A percentile compares a stretch with the other conserved stretches of the same genome.
phyloP scores from a whole-genome alignment of 2,797 vertebrate genomes.

The Anabas testudineus region DNA sequence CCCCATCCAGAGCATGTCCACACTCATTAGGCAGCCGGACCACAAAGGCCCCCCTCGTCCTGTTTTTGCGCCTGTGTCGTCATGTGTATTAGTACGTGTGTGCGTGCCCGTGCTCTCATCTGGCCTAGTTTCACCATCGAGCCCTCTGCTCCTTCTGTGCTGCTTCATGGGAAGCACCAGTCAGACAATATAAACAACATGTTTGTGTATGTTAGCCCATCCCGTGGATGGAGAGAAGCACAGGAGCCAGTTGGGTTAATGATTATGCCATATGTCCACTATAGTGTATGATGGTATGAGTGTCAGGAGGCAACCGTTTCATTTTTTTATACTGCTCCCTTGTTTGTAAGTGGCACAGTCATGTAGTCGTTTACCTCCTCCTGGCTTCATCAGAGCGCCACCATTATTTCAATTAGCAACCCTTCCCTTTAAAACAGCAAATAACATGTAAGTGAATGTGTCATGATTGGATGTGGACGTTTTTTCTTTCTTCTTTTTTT shows the following conservation, averaged over 20 bases:
- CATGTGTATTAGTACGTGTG: conserved; percentile 1
- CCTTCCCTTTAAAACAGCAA: background rate
- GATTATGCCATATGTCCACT: conserved; percentile 7
- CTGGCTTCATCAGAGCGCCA: conserved; percentile 24
- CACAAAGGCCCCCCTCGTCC: conserved; percentile 45
- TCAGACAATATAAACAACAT: conserved; percentile 35
- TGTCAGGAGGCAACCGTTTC: conserved; percentile 20
- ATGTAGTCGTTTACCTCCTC: conserved; percentile 17
- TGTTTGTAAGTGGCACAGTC: conserved; percentile 24
- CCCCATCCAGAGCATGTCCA: conserved; percentile 64
- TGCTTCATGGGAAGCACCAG: conserved; percentile 9
- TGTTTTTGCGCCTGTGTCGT: conserved; percentile 31
- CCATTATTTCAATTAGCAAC: conserved; percentile 22
- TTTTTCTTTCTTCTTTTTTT: conserved; percentile 2
- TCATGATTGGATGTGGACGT: background rate
- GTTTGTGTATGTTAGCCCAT: conserved; percentile 39
- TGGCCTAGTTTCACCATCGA: conserved; percentile 30
- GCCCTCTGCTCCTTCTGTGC: conserved; percentile 16
- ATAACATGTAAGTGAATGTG: conserved; percentile 19
- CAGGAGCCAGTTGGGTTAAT: conserved; percentile 16
- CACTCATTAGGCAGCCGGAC: conserved; percentile 61
- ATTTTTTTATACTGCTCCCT: conserved; percentile 4
- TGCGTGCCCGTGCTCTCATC: conserved; percentile 27
- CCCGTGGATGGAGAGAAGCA: background rate
- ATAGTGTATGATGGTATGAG: conserved; percentile 10